Conservation (phyloP, 2,797 vertebrate species). For the Myiotriccus ornatus region DNA sequence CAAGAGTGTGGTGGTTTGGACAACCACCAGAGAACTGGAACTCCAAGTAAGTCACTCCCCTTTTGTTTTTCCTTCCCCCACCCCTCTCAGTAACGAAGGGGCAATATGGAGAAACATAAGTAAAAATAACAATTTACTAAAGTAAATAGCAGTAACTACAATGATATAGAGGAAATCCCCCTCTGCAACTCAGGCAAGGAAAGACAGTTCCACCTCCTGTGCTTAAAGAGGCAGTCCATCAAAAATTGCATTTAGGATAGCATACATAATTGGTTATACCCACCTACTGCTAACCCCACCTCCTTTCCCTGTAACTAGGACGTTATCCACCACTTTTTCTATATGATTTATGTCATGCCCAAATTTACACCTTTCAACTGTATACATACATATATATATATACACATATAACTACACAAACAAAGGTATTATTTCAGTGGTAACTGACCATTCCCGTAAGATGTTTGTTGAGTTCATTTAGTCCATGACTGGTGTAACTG, state of each 20-base stretch:
- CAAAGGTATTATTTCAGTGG: not conserved
- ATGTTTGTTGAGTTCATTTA: not conserved
- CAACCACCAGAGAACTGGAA: not conserved
- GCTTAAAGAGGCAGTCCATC: not conserved
- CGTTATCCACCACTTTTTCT: not conserved
- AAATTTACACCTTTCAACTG: not conserved
- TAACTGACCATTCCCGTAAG: not conserved
- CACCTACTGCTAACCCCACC: not conserved
- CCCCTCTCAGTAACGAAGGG: not conserved
- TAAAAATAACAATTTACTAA: not conserved
- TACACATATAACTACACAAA: not conserved
- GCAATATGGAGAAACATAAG: not conserved
- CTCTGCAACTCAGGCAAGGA: not conserved
- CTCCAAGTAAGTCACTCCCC: not conserved
- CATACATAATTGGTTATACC: not conserved
- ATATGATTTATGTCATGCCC: not conserved
- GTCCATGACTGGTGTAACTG: not conserved
- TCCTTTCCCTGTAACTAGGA: not conserved
- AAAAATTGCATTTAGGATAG: not conserved
- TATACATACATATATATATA: not conserved
- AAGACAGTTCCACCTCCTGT: not conserved
- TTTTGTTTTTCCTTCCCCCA: not conserved
- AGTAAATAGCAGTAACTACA: not conserved
- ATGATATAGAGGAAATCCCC: not conserved
- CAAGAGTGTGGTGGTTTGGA: not conserved